phyloP scores from a whole-genome alignment of 1,140 invertebrate species.

The Zaprionus taronus region DNA sequence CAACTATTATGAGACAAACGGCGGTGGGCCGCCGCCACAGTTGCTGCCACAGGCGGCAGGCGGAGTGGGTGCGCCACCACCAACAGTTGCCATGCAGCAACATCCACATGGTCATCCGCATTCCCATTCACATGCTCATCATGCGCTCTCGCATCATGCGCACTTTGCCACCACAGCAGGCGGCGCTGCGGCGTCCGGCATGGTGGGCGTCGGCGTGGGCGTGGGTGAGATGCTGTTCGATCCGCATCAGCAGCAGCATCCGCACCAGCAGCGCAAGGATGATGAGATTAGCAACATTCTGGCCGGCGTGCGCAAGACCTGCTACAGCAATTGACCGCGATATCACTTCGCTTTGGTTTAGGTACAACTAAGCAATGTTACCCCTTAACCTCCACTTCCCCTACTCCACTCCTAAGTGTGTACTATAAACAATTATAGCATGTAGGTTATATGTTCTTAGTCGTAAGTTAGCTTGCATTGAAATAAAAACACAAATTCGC shows the following conservation, averaged over 20 bases:
- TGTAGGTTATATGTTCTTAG: conserved; percentile 33
- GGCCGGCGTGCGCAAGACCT: conserved; percentile 93
- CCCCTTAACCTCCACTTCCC: background rate
- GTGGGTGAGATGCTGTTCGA: conserved; percentile 82
- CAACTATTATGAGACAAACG: conserved; percentile 65
- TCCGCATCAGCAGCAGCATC: conserved; percentile 82
- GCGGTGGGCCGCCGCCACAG: conserved; percentile 27
- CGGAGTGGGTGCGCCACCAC: conserved; percentile 15
- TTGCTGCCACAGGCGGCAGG: conserved; percentile 25
- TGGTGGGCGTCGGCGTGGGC: conserved; percentile 43
- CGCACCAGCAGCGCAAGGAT: conserved; percentile 87
- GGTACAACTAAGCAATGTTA: conserved; percentile 31
- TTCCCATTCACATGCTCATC: conserved; percentile 29
- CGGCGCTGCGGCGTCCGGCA: conserved; percentile 30
- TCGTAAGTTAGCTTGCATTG: conserved; percentile 47
- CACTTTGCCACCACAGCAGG: conserved; percentile 44
- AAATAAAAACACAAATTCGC: conserved; percentile 38
- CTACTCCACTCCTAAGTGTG: conserved; percentile 3
- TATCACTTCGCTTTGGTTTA: conserved; percentile 37
- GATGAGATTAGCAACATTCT: conserved; percentile 94
- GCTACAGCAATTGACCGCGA: conserved; percentile 90
- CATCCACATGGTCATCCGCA: conserved; percentile 31
- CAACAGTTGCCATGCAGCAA: conserved; percentile 43
- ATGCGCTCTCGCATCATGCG: conserved; percentile 37
- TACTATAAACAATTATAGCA: conserved; percentile 37